Evolutionary conservation across 2,113 vertebrate genomes (phyloP).

Genomic region (Xerus inauris): DNA sequence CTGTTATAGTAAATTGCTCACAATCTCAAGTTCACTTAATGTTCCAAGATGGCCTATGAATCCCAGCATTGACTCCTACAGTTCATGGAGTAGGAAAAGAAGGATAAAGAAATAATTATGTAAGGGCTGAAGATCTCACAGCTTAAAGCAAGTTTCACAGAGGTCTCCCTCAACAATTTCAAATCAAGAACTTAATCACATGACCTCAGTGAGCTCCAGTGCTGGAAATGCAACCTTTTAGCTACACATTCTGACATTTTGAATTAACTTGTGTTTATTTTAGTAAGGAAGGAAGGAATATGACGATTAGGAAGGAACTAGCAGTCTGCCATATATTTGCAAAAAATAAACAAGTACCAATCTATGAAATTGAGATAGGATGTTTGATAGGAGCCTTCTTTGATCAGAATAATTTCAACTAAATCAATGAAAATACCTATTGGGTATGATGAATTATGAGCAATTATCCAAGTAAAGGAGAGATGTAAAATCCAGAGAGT

Average conservation of each 20-base stretch:
- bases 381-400: neutral
- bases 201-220: neutral
- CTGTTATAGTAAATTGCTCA: neutral
- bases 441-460: neutral
- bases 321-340: neutral
- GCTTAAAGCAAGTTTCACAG: neutral
- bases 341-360: neutral
- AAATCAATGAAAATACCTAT: neutral
- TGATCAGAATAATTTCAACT: neutral
- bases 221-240: neutral
- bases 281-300: neutral
- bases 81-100: neutral
- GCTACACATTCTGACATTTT: neutral
- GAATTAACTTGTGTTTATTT: neutral
- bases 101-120: neutral
- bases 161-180: neutral
- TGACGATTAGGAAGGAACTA: neutral
- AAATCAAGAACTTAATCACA: neutral
- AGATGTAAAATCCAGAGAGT: neutral
- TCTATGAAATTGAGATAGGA: neutral
- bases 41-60: neutral
- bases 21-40: neutral
- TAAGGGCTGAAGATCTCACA: neutral
- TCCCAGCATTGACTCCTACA: neutral
- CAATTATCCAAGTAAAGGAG: neutral